phyloP scores from a whole-genome alignment of 2,888 invertebrate genomes.

The Cyaniris semiargus region DNA sequence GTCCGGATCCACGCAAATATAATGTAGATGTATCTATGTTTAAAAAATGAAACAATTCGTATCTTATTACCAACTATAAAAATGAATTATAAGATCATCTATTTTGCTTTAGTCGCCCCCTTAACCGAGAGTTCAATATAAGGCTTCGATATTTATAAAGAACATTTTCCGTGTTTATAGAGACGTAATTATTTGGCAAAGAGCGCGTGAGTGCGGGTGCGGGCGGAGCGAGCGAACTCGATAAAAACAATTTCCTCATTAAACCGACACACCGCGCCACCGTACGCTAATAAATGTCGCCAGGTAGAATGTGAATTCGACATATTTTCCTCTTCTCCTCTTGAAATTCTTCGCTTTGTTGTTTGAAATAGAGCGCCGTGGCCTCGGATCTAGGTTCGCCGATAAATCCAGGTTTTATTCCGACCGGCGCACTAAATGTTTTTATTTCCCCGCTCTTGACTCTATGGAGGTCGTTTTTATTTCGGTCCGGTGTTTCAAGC shows the following conservation, averaged over 20 bases:
- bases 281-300: not conserved
- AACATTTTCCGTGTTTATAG: not conserved
- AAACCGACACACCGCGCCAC: not conserved
- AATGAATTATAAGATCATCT: too few species aligned
- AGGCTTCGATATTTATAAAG: not conserved
- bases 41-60: too few species aligned
- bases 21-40: too few species aligned
- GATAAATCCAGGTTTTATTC: slow-evolving; percentile 15
- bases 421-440: not conserved
- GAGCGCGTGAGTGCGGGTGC: not conserved
- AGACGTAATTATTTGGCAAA: not conserved
- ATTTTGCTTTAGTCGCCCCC: too few species aligned
- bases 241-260: slow-evolving; percentile 1
- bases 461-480: not conserved
- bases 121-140: not conserved
- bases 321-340: too few species aligned
- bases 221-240: not conserved
- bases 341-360: slow-evolving; percentile 7
- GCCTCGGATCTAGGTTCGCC: slow-evolving; percentile 16
- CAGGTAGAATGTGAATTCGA: not conserved
- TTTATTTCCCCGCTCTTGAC: slow-evolving; percentile 14
- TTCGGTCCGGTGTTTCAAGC: slow-evolving; percentile 9
- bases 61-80: too few species aligned
- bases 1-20: too few species aligned
- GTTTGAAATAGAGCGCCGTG: not conserved